Percentiles rank a stretch among this genome's conserved stretches.
Evolutionary conservation across 1,140 invertebrate genomes (phyloP).

Genomic region (Globodera ellingtonae): DNA sequence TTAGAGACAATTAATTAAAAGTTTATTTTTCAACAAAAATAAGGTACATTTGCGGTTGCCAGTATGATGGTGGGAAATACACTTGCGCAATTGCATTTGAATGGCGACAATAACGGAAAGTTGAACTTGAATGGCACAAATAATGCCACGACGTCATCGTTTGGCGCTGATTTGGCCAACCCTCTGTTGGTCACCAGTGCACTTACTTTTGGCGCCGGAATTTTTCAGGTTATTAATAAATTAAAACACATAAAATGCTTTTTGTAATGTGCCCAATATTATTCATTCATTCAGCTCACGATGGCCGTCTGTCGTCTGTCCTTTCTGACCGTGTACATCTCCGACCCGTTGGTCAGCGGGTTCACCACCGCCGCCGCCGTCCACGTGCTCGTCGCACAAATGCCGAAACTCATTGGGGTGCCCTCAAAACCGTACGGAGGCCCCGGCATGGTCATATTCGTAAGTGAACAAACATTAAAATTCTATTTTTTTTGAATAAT

Average conservation of each 20-base stretch:
- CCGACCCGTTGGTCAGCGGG: conserved; percentile 61
- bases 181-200: conserved; percentile 56
- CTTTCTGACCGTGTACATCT: conserved; percentile 62
- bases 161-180: conserved; percentile 46
- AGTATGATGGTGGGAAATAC: conserved; percentile 61
- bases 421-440: conserved; percentile 53
- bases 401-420: conserved; percentile 62
- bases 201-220: conserved; percentile 56
- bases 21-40: conserved; percentile 21
- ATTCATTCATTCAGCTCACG: conserved; percentile 44
- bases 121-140: conserved; percentile 15
- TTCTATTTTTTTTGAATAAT: no score
- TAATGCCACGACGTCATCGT: conserved; percentile 19
- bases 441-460: conserved; percentile 56
- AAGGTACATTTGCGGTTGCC: conserved; percentile 62
- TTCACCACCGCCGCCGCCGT: conserved; percentile 63
- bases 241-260: not conserved
- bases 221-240: conserved; percentile 55
- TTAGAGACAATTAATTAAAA: conserved; percentile 6
- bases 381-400: conserved; percentile 60
- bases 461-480: conserved; percentile 12
- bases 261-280: conserved; percentile 30
- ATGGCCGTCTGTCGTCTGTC: conserved; percentile 61
- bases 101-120: conserved; percentile 18
- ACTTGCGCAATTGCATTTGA: conserved; percentile 27